These are phyloP conservation scores for Atta texana DNA, from an alignment of 1,140 invertebrate genomes.

Conservation along the genomic window DNA sequence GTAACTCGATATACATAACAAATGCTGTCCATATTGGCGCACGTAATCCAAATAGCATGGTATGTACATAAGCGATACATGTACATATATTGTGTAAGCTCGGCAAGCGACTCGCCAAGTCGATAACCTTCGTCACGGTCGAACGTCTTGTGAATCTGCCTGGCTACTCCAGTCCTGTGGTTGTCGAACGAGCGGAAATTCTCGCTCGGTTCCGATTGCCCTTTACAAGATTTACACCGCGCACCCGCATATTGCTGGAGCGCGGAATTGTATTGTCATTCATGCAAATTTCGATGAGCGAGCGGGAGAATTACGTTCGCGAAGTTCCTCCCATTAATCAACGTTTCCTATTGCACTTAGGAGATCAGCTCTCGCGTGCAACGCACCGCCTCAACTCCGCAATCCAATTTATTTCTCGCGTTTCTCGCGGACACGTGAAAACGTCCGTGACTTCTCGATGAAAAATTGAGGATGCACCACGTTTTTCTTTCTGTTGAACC, in stretches of 20 bases:
- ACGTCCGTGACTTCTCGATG: background rate
- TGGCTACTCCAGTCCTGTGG: background rate
- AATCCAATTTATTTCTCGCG: constrained; percentile 40
- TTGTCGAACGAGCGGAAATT: constrained; percentile 47
- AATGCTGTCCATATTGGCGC: background rate
- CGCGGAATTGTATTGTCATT: constrained; percentile 32
- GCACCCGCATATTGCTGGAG: background rate
- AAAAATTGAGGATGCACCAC: background rate
- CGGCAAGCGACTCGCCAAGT: background rate
- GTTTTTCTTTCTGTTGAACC: no score
- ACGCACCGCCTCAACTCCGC: background rate
- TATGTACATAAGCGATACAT: background rate
- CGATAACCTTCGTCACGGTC: constrained; percentile 36
- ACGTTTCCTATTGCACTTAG: constrained; percentile 57
- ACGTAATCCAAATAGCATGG: background rate
- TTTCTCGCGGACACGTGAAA: constrained; percentile 8
- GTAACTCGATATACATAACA: constrained; percentile 10
- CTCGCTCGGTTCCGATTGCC: constrained; percentile 20
- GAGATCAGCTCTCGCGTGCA: constrained; percentile 18
- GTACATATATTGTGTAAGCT: constrained; percentile 6
- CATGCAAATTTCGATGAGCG: constrained; percentile 10
- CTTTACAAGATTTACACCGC: constrained; percentile 33
- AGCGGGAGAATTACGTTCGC: constrained; percentile 20
- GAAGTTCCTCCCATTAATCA: constrained; percentile 44
- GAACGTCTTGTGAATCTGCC: constrained; percentile 12